phyloP scores from a whole-genome alignment of 2,888 invertebrate species.

The Tubulanus polymorphus region DNA sequence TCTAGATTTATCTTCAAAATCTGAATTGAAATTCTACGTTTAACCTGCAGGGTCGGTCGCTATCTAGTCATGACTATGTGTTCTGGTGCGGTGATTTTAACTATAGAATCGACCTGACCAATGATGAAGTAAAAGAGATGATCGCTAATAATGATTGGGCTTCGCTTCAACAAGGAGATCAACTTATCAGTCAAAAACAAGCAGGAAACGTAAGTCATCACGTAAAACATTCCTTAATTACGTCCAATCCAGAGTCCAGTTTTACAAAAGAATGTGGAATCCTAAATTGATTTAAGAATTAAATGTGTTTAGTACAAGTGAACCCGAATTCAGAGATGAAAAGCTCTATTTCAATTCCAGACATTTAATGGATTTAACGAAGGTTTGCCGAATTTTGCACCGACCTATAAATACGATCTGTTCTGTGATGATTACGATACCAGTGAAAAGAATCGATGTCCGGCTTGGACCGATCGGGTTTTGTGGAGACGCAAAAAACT shows the following conservation, averaged over 20 bases:
- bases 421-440: conserved; percentile 99
- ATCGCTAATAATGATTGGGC: conserved; percentile 72
- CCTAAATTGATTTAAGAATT: too few relatives aligned
- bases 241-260: too few relatives aligned
- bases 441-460: conserved; percentile 93
- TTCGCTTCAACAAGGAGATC: conserved; percentile 79
- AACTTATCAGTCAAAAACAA: conserved; percentile 62
- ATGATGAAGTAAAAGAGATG: conserved; percentile 84
- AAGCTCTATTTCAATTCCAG: conserved; percentile 41
- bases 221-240: too few relatives aligned
- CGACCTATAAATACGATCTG: conserved; percentile 98
- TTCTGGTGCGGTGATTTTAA: conserved; percentile 99
- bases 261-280: too few relatives aligned
- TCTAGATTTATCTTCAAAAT: too few relatives aligned
- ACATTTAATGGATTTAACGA: conserved; percentile 92
- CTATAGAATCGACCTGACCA: conserved; percentile 92
- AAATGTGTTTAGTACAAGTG: too few relatives aligned
- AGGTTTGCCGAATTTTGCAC: conserved; percentile 85
- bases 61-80: conserved; percentile 94
- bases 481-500: conserved; percentile 71
- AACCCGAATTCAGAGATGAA: too few relatives aligned
- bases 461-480: conserved; percentile 98
- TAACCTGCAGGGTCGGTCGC: conserved; percentile 71
- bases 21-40: too few relatives aligned
- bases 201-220: conserved; percentile 45